Conservation (phyloP, 2,888 invertebrate species). For the Dryomyza anilis region DNA sequence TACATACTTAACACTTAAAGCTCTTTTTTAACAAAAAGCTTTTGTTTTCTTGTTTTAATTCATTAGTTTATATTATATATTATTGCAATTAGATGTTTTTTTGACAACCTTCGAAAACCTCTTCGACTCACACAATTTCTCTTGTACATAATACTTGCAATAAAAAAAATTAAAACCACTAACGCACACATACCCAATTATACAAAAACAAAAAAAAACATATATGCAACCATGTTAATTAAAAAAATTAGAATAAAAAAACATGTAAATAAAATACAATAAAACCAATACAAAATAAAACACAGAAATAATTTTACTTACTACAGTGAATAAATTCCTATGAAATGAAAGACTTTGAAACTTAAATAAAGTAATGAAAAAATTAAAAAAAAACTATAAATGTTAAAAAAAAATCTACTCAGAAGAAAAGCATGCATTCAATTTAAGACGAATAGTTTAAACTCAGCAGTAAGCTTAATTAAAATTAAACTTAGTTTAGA, state of each 20-base stretch:
- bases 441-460: conserved; percentile 13
- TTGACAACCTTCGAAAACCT: too few relatives aligned
- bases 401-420: neutral
- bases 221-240: conserved; percentile 26
- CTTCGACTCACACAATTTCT: neutral
- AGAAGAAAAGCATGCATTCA: neutral
- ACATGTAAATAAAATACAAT: neutral
- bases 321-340: conserved; percentile 39
- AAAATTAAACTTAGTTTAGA: conserved; percentile 28
- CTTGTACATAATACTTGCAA: conserved; percentile 16
- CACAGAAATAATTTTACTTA: conserved; percentile 31
- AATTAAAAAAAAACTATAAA: neutral
- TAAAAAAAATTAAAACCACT: neutral
- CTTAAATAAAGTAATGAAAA: conserved; percentile 30
- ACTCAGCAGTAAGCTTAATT: conserved; percentile 16
- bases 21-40: neutral
- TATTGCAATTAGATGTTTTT: neutral
- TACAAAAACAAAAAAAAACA: conserved; percentile 16
- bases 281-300: neutral
- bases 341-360: conserved; percentile 41
- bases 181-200: conserved; percentile 41
- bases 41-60: neutral
- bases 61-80: neutral
- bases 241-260: neutral
- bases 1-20: too few relatives aligned